Evolutionary conservation across 2,888 invertebrate genomes (phyloP).

Genomic region (Oxystoma pomonae): DNA sequence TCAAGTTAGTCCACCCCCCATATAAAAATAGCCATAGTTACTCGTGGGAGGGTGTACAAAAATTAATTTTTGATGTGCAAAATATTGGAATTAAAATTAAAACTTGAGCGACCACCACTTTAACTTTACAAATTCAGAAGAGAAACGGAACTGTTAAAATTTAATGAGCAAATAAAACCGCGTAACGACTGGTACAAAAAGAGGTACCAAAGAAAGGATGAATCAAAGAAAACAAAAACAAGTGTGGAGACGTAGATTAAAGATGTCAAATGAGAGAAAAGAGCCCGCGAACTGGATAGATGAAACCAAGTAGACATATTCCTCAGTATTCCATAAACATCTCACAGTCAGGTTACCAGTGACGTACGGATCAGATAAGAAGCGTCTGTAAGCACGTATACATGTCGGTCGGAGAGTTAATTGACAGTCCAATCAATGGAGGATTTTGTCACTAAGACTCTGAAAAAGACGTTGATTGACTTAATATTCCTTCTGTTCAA

Average conservation of each 20-base stretch:
- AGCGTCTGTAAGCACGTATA: conserved; percentile 49
- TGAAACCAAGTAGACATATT: conserved; percentile 45
- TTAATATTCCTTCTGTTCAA: conserved; percentile 46
- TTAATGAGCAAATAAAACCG: not conserved
- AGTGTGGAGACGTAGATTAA: not conserved
- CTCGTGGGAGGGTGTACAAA: too few relatives aligned
- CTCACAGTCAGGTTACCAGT: conserved; percentile 42
- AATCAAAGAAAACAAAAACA: not conserved
- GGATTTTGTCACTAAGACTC: conserved; percentile 47
- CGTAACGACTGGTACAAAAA: not conserved
- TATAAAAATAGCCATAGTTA: too few relatives aligned
- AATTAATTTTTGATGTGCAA: too few relatives aligned
- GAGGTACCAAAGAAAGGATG: not conserved
- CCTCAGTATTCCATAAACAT: conserved; percentile 47
- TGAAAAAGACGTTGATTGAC: conserved; percentile 47
- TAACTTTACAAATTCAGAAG: too few relatives aligned
- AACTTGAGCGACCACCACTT: too few relatives aligned
- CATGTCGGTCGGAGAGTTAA: conserved; percentile 48
- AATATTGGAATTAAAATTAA: too few relatives aligned
- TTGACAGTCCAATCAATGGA: conserved; percentile 50
- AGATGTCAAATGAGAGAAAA: conserved; percentile 37
- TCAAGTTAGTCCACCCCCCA: too few relatives aligned
- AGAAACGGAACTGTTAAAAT: not conserved
- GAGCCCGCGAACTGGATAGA: conserved; percentile 40
- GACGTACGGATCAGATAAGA: conserved; percentile 49